Conservation (phyloP, 2,113 vertebrate genomes). For the Mormoops blainvillei region DNA sequence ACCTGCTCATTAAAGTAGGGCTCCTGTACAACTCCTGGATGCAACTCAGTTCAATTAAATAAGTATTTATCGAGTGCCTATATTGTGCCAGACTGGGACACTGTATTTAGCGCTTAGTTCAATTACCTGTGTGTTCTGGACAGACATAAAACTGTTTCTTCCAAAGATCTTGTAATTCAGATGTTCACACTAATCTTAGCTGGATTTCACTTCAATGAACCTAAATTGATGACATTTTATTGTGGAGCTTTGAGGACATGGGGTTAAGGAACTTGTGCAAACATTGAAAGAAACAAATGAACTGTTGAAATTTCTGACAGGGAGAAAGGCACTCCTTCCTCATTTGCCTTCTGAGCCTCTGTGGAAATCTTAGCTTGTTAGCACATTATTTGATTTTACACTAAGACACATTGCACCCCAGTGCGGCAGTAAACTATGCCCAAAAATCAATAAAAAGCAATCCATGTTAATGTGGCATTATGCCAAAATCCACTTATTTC, state of each 20-base stretch:
- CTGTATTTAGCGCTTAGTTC: not conserved
- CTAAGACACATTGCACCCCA: not conserved
- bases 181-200: not conserved
- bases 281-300: not conserved
- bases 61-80: slow-evolving; percentile 24
- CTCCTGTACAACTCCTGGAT: not conserved
- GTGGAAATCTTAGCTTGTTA: slow-evolving; percentile 18
- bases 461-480: not conserved
- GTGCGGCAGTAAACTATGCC: not conserved
- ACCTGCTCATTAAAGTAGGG: not conserved
- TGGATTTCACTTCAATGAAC: not conserved
- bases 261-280: not conserved
- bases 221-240: not conserved
- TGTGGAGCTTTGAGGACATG: not conserved
- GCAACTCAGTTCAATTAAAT: slow-evolving; percentile 36
- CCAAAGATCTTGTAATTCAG: not conserved
- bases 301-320: not conserved
- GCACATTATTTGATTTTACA: slow-evolving; percentile 18
- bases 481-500: slow-evolving; percentile 24
- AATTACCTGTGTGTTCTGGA: not conserved
- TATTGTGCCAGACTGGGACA: not conserved
- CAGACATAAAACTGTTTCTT: not conserved
- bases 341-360: not conserved
- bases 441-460: slow-evolving; percentile 20
- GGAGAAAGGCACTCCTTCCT: not conserved